Conservation (phyloP, 2,888 invertebrate species). For the Eupelmus urozonus region DNA sequence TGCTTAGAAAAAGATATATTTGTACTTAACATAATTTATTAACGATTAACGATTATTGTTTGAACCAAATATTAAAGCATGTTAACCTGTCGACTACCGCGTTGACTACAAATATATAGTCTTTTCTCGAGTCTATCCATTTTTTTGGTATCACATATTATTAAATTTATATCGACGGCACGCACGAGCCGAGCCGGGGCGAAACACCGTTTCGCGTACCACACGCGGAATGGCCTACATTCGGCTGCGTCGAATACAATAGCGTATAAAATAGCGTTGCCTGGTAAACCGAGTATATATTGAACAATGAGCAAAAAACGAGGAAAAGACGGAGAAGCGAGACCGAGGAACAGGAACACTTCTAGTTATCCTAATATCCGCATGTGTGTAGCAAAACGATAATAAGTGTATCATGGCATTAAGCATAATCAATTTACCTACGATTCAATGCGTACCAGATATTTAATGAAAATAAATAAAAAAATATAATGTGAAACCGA, state of each 20-base stretch:
- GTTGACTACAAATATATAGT: no score
- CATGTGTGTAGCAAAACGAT: conserved; percentile 69
- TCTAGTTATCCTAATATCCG: conserved; percentile 67
- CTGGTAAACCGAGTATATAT: neutral
- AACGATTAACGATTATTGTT: no score
- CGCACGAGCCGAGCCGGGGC: no score
- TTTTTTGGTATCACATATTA: no score
- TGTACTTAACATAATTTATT: no score
- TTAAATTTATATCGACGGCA: no score
- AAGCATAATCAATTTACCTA: conserved; percentile 60
- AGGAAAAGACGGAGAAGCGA: neutral
- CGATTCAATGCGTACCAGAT: conserved; percentile 1
- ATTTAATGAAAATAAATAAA: neutral
- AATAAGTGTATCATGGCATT: conserved; percentile 69
- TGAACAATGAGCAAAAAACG: neutral
- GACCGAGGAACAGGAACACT: conserved; percentile 7
- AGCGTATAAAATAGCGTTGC: conserved; percentile 11
- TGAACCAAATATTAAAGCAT: no score
- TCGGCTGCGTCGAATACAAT: conserved; percentile 23
- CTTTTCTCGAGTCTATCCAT: no score
- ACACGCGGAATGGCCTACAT: conserved; percentile 45
- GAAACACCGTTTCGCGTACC: conserved; percentile 20
- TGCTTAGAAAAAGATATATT: no score
- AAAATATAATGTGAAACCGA: neutral
- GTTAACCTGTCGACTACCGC: no score